Evolutionary conservation across 2,888 invertebrate genomes (phyloP).

Genomic region (Dynastes maya): DNA sequence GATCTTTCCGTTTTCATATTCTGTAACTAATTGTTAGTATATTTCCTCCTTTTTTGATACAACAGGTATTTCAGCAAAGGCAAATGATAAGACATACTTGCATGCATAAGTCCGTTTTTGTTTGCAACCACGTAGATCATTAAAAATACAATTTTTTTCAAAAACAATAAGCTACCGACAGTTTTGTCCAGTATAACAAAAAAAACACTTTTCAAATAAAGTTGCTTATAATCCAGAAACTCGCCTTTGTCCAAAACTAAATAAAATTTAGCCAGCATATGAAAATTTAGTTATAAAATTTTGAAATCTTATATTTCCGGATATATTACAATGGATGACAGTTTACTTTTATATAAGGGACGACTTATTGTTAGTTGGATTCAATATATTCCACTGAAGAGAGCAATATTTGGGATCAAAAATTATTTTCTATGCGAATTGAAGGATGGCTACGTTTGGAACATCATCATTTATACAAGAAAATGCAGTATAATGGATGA

Average conservation of each 20-base stretch:
- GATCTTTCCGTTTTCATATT: too few species aligned
- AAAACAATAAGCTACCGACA: constrained; percentile 16
- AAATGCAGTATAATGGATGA: neutral
- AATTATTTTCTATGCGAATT: neutral
- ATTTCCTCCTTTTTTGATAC: too few species aligned
- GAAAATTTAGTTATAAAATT: neutral
- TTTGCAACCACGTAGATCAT: too few species aligned
- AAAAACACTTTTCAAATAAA: neutral
- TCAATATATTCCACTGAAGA: neutral
- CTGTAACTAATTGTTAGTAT: too few species aligned
- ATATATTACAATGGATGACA: neutral
- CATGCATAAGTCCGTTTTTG: too few species aligned
- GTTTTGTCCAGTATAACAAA: constrained; percentile 12
- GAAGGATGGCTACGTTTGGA: neutral
- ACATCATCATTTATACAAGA: neutral
- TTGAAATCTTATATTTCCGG: neutral
- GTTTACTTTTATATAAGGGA: neutral
- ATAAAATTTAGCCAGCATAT: neutral
- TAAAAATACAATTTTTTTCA: constrained; percentile 25
- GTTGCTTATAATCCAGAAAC: constrained; percentile 16
- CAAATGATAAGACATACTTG: too few species aligned
- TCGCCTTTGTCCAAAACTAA: neutral
- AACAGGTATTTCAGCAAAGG: too few species aligned
- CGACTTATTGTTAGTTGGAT: neutral
- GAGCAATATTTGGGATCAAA: neutral